These are phyloP conservation scores for Marisa cornuarietis DNA, from an alignment of 1,140 invertebrate genomes.

Conservation along the genomic window DNA sequence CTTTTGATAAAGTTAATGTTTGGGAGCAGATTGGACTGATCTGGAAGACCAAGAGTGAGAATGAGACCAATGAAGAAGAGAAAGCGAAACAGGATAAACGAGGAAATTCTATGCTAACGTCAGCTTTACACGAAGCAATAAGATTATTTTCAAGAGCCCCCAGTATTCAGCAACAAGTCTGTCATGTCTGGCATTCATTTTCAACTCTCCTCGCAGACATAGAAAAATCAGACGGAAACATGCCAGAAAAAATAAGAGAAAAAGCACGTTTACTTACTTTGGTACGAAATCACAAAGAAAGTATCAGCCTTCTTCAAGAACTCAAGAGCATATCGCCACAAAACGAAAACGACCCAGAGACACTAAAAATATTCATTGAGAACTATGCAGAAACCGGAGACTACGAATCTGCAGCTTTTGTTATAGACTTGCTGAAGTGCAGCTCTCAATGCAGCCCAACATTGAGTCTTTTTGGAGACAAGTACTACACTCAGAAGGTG, in stretches of 20 bases:
- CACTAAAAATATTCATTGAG: slow-evolving; percentile 13
- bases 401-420: background rate
- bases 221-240: background rate
- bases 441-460: background rate
- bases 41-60: background rate
- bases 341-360: slow-evolving; percentile 4
- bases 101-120: background rate
- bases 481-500: slow-evolving; percentile 7
- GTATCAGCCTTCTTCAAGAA: slow-evolving; percentile 8
- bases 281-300: slow-evolving; percentile 1
- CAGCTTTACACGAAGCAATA: background rate
- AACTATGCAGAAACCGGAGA: background rate
- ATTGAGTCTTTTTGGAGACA: slow-evolving; percentile 1
- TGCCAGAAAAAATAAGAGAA: background rate
- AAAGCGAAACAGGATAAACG: background rate
- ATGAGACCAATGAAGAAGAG: background rate
- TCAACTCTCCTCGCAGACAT: slow-evolving; percentile 1
- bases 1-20: background rate
- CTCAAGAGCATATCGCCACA: background rate
- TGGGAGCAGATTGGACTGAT: slow-evolving; percentile 10
- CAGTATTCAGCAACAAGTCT: background rate
- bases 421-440: slow-evolving; percentile 6
- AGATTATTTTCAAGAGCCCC: background rate
- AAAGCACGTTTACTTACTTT: slow-evolving; percentile 3
- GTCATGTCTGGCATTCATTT: slow-evolving; percentile 11